Evolutionary conservation across 2,113 vertebrate genomes (phyloP), one percentile per base, ranked within the genome.

Genomic region (Crotophaga sulcirostris): DNA sequence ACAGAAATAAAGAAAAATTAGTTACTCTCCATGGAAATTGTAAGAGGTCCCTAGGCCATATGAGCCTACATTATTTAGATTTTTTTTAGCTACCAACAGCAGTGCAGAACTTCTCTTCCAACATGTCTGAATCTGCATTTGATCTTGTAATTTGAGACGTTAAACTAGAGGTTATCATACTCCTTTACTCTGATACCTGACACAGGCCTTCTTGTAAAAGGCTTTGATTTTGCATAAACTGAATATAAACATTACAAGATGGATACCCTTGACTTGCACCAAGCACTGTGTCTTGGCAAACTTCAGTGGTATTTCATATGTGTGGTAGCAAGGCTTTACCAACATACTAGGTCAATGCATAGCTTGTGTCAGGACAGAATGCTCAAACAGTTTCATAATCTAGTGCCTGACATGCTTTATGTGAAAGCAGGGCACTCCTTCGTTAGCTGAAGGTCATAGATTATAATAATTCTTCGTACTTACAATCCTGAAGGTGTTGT

Each of bases 381-480:
- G 2, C 44, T 81, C 60, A 26, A 28, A 67, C 0, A 2, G n/a
- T 16, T 44, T 49, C 21, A 2, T 29, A 44, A 55, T 66, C 55
- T n/a, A 90, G 84, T 68, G 78, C 54, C 76, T 88, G 79, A 63
- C 34, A 31, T 31, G 75, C 42, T 94, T 90, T 36, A 29, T 31
- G 45, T 88, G 54, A 77, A 95, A 91, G 63, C 85, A 81, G 79
- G 56, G 38, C 60, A 60, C 56, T 96, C 40, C 88, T 91, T 95
- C 88, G 72, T 87, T 94, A 95, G 64, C 60, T 94, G 88, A 93
- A 97, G 92, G 90, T 95, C 83, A 75, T 36, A 90, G 73, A 93
- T 93, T 84, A 72, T 93, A 86, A 88, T 86, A 88, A 84, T 40
- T 33, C 83, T 90, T 86, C 56, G 60, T 51, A 44, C 82, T 96